Percentiles rank a stretch among this genome's conserved stretches.
phyloP scores from a whole-genome alignment of 2,113 vertebrate species.

The Neopipo cinnamomea region DNA sequence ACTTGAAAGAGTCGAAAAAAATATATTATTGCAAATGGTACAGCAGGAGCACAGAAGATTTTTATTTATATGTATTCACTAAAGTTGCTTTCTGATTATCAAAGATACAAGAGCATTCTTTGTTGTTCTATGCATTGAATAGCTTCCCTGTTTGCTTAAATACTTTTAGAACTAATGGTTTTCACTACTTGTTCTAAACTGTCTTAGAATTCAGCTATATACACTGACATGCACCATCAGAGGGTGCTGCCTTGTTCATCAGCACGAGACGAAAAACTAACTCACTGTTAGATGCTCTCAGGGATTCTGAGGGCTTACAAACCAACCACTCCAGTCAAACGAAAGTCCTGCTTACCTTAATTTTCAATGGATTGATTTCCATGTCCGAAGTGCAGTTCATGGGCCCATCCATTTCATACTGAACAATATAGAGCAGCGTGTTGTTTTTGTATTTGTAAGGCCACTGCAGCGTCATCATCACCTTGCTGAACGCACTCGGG shows the following conservation, averaged over 20 bases:
- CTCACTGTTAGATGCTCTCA: background rate
- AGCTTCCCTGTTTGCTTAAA: background rate
- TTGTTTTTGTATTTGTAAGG: conserved; percentile 84
- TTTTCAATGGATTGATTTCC: conserved; percentile 89
- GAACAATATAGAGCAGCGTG: conserved; percentile 86
- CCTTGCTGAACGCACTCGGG: conserved; percentile 93
- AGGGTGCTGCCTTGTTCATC: background rate
- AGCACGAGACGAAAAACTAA: background rate
- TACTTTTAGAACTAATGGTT: background rate
- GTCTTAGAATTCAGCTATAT: background rate
- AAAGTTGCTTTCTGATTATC: background rate
- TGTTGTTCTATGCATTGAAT: background rate
- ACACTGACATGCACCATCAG: background rate
- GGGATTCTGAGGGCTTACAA: background rate
- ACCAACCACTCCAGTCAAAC: background rate
- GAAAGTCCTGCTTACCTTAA: conserved; percentile 76
- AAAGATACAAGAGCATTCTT: background rate
- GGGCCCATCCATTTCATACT: conserved; percentile 89
- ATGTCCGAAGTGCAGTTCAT: conserved; percentile 91
- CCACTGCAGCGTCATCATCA: conserved; percentile 87
- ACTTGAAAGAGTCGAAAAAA: background rate
- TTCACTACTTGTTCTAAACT: background rate
- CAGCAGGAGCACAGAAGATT: background rate
- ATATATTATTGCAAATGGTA: background rate
- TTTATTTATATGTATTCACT: background rate